phyloP scores from a whole-genome alignment of 1,140 invertebrate species.

The Artemia franciscana region DNA sequence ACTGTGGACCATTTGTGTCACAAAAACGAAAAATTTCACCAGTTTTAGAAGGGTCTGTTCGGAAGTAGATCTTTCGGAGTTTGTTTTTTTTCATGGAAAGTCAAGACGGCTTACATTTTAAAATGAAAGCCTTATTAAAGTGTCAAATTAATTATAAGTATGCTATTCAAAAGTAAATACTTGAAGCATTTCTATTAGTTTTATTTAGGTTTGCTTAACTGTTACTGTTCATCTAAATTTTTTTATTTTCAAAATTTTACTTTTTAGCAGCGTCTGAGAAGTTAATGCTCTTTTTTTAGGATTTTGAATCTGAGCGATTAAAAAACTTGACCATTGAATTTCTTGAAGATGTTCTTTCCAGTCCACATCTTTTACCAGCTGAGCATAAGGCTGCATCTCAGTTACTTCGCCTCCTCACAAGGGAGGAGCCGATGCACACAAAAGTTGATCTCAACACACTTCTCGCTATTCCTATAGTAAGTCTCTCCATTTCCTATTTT shows the following conservation, averaged over 20 bases:
- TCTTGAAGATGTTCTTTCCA: slow-evolving; percentile 64
- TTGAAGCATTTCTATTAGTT: too few relatives aligned
- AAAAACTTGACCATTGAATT: slow-evolving; percentile 59
- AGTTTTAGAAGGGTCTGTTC: too few relatives aligned
- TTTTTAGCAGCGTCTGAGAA: not conserved
- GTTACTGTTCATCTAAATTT: not conserved
- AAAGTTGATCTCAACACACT: slow-evolving; percentile 43
- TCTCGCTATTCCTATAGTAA: slow-evolving; percentile 43
- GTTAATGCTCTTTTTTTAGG: too few relatives aligned
- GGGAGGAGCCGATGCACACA: slow-evolving; percentile 34
- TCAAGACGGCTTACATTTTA: too few relatives aligned
- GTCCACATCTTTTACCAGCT: slow-evolving; percentile 57
- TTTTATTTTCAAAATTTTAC: slow-evolving; percentile 7
- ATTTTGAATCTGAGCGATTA: slow-evolving; percentile 40
- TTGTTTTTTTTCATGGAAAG: too few relatives aligned
- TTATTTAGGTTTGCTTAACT: slow-evolving; percentile 1
- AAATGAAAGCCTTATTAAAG: too few relatives aligned
- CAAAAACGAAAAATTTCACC: too few relatives aligned
- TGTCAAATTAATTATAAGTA: too few relatives aligned
- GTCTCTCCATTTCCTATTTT: too few relatives aligned
- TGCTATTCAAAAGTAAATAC: too few relatives aligned
- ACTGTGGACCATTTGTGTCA: too few relatives aligned
- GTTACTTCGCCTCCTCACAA: slow-evolving; percentile 48
- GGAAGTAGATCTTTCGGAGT: too few relatives aligned
- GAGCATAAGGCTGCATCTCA: slow-evolving; percentile 71